Evolutionary conservation across 1,140 invertebrate genomes (phyloP).

Genomic region (Oreohelix idahoensis): DNA sequence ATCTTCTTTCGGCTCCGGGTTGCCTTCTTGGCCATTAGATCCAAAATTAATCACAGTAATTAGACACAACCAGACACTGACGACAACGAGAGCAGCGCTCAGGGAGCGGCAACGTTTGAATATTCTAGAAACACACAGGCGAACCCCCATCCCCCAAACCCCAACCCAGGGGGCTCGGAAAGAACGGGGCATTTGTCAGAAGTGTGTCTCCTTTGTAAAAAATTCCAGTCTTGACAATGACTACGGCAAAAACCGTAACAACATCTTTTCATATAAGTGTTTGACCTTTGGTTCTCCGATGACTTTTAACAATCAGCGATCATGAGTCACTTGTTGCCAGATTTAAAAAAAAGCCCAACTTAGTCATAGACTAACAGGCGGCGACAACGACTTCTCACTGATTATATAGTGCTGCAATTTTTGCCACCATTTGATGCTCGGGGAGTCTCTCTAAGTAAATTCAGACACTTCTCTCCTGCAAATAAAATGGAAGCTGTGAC

Average conservation of each 20-base stretch:
- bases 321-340: too few species aligned
- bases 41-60: slow-evolving; percentile 28
- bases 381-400: too few species aligned
- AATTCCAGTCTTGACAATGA: neutral
- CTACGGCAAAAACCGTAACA: neutral
- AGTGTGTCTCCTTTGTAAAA: neutral
- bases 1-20: neutral
- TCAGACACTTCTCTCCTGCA: too few species aligned
- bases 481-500: neutral
- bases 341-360: too few species aligned
- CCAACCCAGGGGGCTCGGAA: neutral
- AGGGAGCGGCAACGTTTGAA: neutral
- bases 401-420: too few species aligned
- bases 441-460: too few species aligned
- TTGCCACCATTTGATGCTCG: too few species aligned
- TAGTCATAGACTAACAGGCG: too few species aligned
- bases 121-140: neutral
- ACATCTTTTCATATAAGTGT: neutral
- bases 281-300: neutral
- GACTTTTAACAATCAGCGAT: too few species aligned
- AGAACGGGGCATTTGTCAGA: slow-evolving; percentile 16
- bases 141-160: slow-evolving; percentile 29
- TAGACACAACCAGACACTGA: slow-evolving; percentile 18
- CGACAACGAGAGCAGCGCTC: neutral
- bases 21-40: neutral